A percentile compares a stretch with the other conserved stretches of the same genome.
phyloP scores from a whole-genome alignment of 2,113 vertebrate species.

The Zingel zingel region DNA sequence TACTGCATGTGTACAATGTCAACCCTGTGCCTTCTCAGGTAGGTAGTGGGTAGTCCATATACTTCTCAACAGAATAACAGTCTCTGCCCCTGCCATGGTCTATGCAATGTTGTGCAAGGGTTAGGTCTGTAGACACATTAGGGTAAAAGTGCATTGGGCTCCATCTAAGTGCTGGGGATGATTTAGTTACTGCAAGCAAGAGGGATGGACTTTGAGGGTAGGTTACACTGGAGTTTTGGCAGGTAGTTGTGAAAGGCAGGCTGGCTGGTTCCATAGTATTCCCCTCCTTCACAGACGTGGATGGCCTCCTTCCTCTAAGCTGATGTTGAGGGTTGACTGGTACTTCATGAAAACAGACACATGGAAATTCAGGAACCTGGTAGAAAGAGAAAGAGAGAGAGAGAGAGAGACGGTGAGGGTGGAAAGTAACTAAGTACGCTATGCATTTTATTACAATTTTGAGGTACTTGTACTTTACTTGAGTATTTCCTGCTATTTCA shows the following conservation, averaged over 20 bases:
- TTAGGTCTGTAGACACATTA: conserved; percentile 39
- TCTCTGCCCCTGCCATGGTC: conserved; percentile 72
- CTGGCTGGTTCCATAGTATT: conserved; percentile 57
- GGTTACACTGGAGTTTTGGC: conserved; percentile 60
- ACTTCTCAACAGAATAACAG: conserved; percentile 62
- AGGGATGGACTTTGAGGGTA: conserved; percentile 40
- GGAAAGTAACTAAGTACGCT: neutral
- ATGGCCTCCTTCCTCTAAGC: conserved; percentile 41
- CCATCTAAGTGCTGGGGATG: conserved; percentile 61
- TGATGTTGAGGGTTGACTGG: conserved; percentile 56
- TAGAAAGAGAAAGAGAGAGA: conserved; percentile 11
- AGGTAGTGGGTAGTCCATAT: conserved; percentile 59
- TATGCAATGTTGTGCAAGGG: conserved; percentile 55
- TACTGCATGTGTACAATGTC: conserved; percentile 60
- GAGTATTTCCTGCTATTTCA: neutral
- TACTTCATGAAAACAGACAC: conserved; percentile 57
- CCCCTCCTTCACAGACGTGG: conserved; percentile 43
- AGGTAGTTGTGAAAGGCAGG: conserved; percentile 66
- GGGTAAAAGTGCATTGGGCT: conserved; percentile 49
- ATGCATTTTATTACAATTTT: neutral
- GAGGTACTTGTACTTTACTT: neutral
- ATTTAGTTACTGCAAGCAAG: conserved; percentile 32
- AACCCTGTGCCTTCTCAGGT: conserved; percentile 60
- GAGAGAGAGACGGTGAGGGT: neutral
- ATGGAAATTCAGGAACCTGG: conserved; percentile 55